Percentiles rank a stretch among this genome's conserved stretches.
phyloP scores from a whole-genome alignment of 2,797 vertebrate species.

The Lindbergichthys nudifrons region DNA sequence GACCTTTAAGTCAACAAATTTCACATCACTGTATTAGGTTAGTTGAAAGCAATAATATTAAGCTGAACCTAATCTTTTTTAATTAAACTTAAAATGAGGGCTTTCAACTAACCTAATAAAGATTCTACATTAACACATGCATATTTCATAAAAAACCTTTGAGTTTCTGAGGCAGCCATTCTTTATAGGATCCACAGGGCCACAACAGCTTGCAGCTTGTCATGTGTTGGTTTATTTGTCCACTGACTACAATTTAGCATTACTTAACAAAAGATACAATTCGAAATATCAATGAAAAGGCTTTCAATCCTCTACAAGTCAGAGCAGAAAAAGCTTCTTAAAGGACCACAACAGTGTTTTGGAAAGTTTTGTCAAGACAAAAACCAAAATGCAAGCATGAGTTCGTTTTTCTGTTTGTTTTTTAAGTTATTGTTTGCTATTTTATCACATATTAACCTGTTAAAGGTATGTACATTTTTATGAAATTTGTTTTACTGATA shows the following conservation, averaged over 20 bases:
- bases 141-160: constrained; percentile 14
- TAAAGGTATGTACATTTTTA: not conserved
- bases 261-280: not conserved
- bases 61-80: too few species aligned
- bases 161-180: constrained; percentile 22
- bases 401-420: not conserved
- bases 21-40: too few species aligned
- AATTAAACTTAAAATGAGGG: too few species aligned
- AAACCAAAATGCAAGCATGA: not conserved
- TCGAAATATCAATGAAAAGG: constrained; percentile 1
- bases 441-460: not conserved
- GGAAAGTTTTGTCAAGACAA: not conserved
- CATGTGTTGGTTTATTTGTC: not conserved
- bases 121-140: not conserved
- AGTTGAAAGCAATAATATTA: too few species aligned
- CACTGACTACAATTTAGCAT: not conserved
- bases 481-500: not conserved
- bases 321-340: not conserved
- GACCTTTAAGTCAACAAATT: too few species aligned
- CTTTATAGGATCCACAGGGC: not conserved
- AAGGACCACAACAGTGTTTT: not conserved
- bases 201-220: not conserved
- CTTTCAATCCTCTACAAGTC: not conserved
- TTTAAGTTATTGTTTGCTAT: not conserved
- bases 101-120: too few species aligned